Evolutionary conservation across 2,797 vertebrate genomes (phyloP).

Genomic region (Cossypha dichroa): DNA sequence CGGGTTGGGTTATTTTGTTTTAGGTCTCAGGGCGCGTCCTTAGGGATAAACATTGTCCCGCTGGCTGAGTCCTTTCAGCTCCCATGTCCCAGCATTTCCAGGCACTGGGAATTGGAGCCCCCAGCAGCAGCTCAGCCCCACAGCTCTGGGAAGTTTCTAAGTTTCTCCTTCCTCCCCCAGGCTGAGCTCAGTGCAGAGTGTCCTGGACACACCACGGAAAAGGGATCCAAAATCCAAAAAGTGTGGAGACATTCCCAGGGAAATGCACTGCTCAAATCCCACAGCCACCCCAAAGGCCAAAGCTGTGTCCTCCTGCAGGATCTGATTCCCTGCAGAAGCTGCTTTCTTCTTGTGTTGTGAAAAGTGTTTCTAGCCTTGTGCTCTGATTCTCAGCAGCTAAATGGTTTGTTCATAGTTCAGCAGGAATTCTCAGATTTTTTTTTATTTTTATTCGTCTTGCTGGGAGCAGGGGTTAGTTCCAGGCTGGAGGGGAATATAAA

Average conservation of each 20-base stretch:
- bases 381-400: background rate
- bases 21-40: background rate
- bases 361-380: background rate
- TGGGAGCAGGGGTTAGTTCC: background rate
- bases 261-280: background rate
- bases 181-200: background rate
- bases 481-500: background rate
- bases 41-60: background rate
- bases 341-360: background rate
- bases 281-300: background rate
- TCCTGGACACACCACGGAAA: background rate
- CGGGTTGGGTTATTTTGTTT: background rate
- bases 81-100: background rate
- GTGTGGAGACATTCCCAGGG: background rate
- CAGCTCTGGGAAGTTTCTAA: background rate
- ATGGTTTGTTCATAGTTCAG: accelerated
- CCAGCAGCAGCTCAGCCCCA: background rate
- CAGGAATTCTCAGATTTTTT: background rate
- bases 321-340: background rate
- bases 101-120: background rate
- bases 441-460: accelerated
- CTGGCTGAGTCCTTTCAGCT: background rate
- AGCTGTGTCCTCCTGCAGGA: background rate
- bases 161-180: background rate
- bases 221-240: background rate